phyloP scores from a whole-genome alignment of 2,113 vertebrate genomes.

The Poeciliopsis turrubarensis region DNA sequence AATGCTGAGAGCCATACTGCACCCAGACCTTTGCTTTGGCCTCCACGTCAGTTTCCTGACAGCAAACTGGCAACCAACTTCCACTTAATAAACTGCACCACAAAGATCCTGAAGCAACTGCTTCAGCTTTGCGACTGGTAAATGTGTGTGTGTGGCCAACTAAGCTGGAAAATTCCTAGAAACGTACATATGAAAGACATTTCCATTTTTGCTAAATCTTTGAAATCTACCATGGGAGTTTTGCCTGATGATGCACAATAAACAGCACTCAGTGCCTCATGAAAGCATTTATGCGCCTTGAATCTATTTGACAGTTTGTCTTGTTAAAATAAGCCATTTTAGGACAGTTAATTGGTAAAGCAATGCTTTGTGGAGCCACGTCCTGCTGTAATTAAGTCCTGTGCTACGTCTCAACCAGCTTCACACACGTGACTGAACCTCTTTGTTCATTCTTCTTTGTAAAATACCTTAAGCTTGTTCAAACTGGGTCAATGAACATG shows the following conservation, averaged over 20 bases:
- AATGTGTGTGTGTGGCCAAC: slow-evolving; percentile 64
- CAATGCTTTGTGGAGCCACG: background rate
- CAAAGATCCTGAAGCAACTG: slow-evolving; percentile 42
- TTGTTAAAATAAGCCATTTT: background rate
- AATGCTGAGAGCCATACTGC: slow-evolving; percentile 51
- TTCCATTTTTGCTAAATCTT: slow-evolving; percentile 38
- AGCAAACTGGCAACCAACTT: slow-evolving; percentile 59
- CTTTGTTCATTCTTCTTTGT: background rate
- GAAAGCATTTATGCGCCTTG: background rate
- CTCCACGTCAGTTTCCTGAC: slow-evolving; percentile 54
- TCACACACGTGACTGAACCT: background rate
- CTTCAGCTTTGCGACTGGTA: slow-evolving; percentile 20
- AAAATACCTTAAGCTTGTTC: background rate
- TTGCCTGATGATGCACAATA: slow-evolving; percentile 38
- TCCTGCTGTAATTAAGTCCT: background rate
- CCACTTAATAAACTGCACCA: slow-evolving; percentile 63
- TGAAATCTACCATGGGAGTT: slow-evolving; percentile 29
- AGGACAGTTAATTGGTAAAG: background rate
- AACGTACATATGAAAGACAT: slow-evolving; percentile 42
- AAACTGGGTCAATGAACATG: too few species aligned
- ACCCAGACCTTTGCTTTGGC: slow-evolving; percentile 63
- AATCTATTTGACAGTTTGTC: background rate
- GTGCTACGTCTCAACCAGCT: background rate
- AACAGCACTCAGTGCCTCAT: background rate
- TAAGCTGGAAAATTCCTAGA: slow-evolving; percentile 28